Base-by-base conservation (phyloP, 2,113 vertebrate species). In the Corythoichthys intestinalis region DNA sequence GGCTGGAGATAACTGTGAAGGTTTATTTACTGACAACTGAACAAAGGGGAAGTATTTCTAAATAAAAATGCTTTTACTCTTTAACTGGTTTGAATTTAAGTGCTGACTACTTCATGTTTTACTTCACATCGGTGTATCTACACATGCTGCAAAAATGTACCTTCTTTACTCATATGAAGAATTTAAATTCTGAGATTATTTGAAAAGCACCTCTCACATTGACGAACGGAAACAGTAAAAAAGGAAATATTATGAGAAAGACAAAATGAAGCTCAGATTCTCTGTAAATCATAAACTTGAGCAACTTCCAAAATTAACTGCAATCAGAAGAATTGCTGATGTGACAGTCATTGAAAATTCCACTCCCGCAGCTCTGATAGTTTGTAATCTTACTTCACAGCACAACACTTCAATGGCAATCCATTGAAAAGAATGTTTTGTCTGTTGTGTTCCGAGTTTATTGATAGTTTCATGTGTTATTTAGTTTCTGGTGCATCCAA, bases 391-490 rank as follows among this genome's bases (percentile, higher is more conserved):
- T 28, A 54, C n/a, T 59, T 65, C 15, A 14, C 11, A n/a, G 17
- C 53, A 58, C 11, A 58, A 37, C 11, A 58, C 56, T 37, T 59
- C 13, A 6, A 6, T 15, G 57, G 20, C 20, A 4, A 54, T 54
- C 53, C 20, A 10, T 10, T 54, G n/a, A 3, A 28, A 34, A 44
- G 14, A 9, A 37, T 57, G 20, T 49, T 46, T 54, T 63, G 13
- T 54, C 60, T 53, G 58, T 57, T 59, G 8, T 69, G 20, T 28
- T 65, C 52, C 15, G 52, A 86, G 66, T 77, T 75, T 67, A 54
- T 76, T 70, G 52, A 63, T 63, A 6, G 14, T 65, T 47, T 66
- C 46, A 73, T 57, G 47, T 44, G 58, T 50, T 80, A 72, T 28
- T 82, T 75, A 66, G 67, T 59, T 39, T 35, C 13, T 0, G 49